phyloP scores from a whole-genome alignment of 2,888 invertebrate species.

The Icerya purchasi region DNA sequence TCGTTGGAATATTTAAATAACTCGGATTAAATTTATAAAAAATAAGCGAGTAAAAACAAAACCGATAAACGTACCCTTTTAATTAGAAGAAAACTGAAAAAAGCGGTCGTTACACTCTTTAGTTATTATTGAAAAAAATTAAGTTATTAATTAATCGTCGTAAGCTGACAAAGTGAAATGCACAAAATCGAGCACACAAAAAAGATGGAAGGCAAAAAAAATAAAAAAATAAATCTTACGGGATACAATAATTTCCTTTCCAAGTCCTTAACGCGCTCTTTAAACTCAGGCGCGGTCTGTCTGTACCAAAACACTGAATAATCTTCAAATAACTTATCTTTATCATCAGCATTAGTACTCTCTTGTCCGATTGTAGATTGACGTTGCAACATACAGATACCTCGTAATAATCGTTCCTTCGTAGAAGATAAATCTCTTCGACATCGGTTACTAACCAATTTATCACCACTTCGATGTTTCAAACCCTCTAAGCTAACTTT shows the following conservation, averaged over 20 bases:
- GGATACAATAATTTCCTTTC: constrained; percentile 51
- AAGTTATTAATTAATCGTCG: constrained; percentile 1
- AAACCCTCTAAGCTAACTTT: too few species aligned
- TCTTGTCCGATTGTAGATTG: not conserved
- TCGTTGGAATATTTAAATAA: too few species aligned
- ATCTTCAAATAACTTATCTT: constrained; percentile 45
- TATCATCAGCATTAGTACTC: constrained; percentile 28
- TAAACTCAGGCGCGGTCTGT: constrained; percentile 63
- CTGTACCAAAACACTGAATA: constrained; percentile 68
- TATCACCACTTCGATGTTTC: too few species aligned
- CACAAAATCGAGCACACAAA: too few species aligned
- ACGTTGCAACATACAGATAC: constrained; percentile 9
- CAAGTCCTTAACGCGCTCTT: constrained; percentile 60
- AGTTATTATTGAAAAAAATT: constrained; percentile 1
- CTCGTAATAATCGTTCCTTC: constrained; percentile 4
- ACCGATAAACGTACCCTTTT: not conserved
- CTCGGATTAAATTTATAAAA: too few species aligned
- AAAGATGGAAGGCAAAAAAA: not conserved
- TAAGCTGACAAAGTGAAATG: not conserved
- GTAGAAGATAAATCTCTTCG: too few species aligned
- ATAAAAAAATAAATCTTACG: too few species aligned
- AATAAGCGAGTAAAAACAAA: not conserved
- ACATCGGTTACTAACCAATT: too few species aligned
- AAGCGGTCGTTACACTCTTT: not conserved
- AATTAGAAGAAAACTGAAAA: not conserved